These are phyloP conservation scores for Gasteruption jaculator DNA, from an alignment of 2,888 invertebrate species.

Conservation along the genomic window DNA sequence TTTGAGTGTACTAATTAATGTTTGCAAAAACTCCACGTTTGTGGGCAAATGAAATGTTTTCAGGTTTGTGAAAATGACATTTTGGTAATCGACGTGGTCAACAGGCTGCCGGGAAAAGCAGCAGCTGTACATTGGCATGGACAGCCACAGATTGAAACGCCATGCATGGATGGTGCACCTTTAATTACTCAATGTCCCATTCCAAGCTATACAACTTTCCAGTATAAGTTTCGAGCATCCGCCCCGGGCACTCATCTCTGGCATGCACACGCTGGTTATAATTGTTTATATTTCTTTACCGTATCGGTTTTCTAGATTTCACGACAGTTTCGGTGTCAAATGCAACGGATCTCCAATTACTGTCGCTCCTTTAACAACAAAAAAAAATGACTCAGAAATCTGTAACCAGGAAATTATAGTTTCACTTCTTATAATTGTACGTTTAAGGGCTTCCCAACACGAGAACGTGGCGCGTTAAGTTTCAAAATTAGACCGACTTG, in stretches of 20 bases:
- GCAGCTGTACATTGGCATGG: conserved; percentile 78
- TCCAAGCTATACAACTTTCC: conserved; percentile 63
- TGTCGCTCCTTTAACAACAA: too few relatives aligned
- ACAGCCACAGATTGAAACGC: conserved; percentile 58
- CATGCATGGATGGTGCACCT: conserved; percentile 73
- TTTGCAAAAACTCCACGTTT: too few relatives aligned
- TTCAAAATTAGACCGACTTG: too few relatives aligned
- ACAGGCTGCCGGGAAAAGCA: conserved; percentile 65
- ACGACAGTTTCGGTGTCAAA: too few relatives aligned
- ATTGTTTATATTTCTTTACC: neutral
- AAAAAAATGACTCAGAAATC: neutral
- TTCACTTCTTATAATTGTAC: too few relatives aligned
- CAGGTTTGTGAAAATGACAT: conserved; percentile 71
- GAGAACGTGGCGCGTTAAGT: too few relatives aligned
- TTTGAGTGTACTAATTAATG: neutral
- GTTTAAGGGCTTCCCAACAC: too few relatives aligned
- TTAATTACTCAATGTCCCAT: conserved; percentile 77
- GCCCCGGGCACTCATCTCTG: conserved; percentile 69
- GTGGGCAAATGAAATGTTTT: too few relatives aligned
- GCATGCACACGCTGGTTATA: conserved; percentile 59
- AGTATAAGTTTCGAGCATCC: conserved; percentile 67
- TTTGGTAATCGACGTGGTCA: conserved; percentile 68
- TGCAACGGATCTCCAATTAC: too few relatives aligned
- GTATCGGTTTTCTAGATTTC: too few relatives aligned
- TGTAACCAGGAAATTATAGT: neutral